A percentile compares a stretch with the other conserved stretches of the same genome.
phyloP scores from a whole-genome alignment of 2,113 vertebrate species.

The Nyctereutes procyonoides region DNA sequence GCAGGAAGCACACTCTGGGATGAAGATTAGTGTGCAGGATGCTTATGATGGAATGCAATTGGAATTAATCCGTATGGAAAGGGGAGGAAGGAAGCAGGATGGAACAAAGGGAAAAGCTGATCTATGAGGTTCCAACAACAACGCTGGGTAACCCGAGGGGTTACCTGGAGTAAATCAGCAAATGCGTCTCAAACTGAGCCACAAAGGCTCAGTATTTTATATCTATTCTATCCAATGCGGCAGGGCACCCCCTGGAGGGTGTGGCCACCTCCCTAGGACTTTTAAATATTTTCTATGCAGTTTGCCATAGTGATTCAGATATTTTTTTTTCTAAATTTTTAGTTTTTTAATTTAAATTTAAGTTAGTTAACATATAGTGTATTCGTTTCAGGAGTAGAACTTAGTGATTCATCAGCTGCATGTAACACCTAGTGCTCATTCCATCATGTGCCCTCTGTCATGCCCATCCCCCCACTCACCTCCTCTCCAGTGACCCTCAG shows the following conservation, averaged over 20 bases:
- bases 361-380: background rate
- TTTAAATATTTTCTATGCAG: background rate
- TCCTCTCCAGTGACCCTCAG: background rate
- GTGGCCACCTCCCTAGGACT: background rate
- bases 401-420: background rate
- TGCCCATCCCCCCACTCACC: background rate
- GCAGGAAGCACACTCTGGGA: background rate
- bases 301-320: background rate
- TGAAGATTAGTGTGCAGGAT: no score
- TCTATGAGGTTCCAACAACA: background rate
- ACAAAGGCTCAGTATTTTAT: background rate
- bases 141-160: background rate
- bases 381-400: background rate
- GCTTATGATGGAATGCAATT: background rate
- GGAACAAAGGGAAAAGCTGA: background rate
- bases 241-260: accelerated
- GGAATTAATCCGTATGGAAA: background rate
- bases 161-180: background rate
- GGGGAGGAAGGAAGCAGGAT: background rate
- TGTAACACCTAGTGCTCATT: background rate
- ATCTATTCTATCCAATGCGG: background rate
- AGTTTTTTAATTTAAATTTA: background rate
- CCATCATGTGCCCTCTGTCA: background rate
- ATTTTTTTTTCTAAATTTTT: background rate
- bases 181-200: background rate